Percentiles rank a stretch among this genome's conserved stretches.
Evolutionary conservation across 2,888 invertebrate species (phyloP).

Genomic region (Eupithecia inturbata): DNA sequence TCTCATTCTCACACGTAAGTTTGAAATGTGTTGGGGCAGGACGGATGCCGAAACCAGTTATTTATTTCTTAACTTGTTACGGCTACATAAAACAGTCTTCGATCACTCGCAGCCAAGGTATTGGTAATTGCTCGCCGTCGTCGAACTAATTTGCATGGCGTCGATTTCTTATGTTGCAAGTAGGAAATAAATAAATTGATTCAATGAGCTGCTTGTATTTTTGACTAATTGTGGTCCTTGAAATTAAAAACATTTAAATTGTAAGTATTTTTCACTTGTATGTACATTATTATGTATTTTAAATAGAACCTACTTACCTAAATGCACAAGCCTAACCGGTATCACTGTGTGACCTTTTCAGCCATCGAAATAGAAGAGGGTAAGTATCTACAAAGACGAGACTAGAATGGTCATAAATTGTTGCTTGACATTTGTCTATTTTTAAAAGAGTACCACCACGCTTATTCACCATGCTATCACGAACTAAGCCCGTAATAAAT

Average conservation of each 20-base stretch:
- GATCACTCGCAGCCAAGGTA: constrained; percentile 59
- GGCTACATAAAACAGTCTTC: constrained; percentile 74
- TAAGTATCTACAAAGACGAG: not conserved
- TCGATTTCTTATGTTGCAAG: constrained; percentile 65
- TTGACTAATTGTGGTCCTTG: constrained; percentile 27
- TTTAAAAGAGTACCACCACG: constrained; percentile 9
- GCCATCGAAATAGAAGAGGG: not conserved
- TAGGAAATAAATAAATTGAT: constrained; percentile 15
- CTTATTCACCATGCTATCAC: constrained; percentile 32
- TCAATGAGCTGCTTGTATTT: constrained; percentile 5
- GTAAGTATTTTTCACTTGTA: too few relatives aligned
- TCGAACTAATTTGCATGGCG: constrained; percentile 72
- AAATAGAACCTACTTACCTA: too few relatives aligned
- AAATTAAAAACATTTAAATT: not conserved
- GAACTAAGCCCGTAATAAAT: constrained; percentile 34
- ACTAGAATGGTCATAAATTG: not conserved
- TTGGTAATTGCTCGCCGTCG: constrained; percentile 67
- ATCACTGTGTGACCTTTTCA: not conserved
- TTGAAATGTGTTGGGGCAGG: constrained; percentile 47
- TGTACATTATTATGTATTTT: too few relatives aligned
- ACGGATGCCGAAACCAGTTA: constrained; percentile 66
- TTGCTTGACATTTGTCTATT: constrained; percentile 10
- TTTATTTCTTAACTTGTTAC: constrained; percentile 82
- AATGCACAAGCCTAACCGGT: not conserved
- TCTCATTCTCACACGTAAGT: constrained; percentile 49